Conservation (phyloP, 2,888 invertebrate species). For the Drosophila quasianomalipes region DNA sequence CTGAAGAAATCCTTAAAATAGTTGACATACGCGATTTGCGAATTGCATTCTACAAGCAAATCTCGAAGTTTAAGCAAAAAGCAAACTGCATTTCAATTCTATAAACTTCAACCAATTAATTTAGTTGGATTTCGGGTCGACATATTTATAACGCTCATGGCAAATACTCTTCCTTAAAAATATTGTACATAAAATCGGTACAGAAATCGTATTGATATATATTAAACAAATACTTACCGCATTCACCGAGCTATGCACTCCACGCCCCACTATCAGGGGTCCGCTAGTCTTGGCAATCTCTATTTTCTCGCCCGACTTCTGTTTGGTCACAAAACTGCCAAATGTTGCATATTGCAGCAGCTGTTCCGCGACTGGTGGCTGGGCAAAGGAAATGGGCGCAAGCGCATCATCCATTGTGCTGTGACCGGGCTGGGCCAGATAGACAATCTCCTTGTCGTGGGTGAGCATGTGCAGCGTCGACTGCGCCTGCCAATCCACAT, state of each 20-base stretch:
- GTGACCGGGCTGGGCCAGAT: slow-evolving; percentile 85
- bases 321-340: slow-evolving; percentile 85
- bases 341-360: slow-evolving; percentile 85
- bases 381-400: slow-evolving; percentile 83
- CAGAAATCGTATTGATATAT: neutral
- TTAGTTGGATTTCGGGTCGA: neutral
- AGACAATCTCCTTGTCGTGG: slow-evolving; percentile 87
- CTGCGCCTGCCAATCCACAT: slow-evolving; percentile 87
- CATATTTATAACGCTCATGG: neutral
- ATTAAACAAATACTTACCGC: slow-evolving; percentile 84
- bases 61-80: neutral
- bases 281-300: slow-evolving; percentile 54
- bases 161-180: neutral
- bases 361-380: slow-evolving; percentile 64
- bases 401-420: slow-evolving; percentile 84
- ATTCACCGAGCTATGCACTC: slow-evolving; percentile 85
- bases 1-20: neutral
- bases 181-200: neutral
- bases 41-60: neutral
- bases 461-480: slow-evolving; percentile 88
- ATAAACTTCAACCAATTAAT: neutral
- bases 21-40: neutral
- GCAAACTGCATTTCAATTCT: neutral
- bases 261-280: slow-evolving; percentile 84
- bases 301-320: slow-evolving; percentile 27